These are phyloP conservation scores for Sebastes itinus DNA, from an alignment of 2,797 vertebrate genomes.

Conservation along the genomic window DNA sequence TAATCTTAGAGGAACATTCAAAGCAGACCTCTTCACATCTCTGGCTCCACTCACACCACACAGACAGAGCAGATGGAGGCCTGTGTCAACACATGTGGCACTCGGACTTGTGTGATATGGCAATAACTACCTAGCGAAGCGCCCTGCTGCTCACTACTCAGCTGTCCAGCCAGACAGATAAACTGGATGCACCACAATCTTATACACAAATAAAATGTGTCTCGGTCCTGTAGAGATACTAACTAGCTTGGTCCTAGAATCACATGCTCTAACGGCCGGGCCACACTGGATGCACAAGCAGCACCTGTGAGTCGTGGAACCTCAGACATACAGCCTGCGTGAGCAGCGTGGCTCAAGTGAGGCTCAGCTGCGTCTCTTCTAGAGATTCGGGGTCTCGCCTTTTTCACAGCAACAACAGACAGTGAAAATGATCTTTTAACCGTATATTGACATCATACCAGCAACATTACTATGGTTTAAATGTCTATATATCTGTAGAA, in stretches of 20 bases:
- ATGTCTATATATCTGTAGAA: no score
- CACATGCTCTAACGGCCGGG: background rate
- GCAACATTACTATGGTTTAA: no score
- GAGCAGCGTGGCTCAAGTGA: no score
- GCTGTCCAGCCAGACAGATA: background rate
- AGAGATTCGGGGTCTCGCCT: rapidly evolving
- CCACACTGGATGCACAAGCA: no score
- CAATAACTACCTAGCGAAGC: conserved; percentile 7
- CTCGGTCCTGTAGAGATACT: background rate
- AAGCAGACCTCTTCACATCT: conserved; percentile 72
- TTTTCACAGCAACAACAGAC: no score
- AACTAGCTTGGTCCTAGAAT: background rate
- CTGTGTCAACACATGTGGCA: conserved; percentile 64
- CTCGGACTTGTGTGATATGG: conserved; percentile 25
- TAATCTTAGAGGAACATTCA: conserved; percentile 76
- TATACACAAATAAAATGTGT: background rate
- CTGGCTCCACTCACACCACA: conserved; percentile 34
- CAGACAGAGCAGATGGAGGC: conserved; percentile 51
- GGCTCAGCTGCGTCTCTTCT: no score
- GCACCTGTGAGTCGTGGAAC: no score
- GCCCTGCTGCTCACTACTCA: background rate
- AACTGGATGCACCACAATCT: background rate
- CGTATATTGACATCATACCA: no score
- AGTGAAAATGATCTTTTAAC: no score
- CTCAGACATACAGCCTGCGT: no score